Conservation (phyloP, 2,888 invertebrate species). For the Philereme vetulata region DNA sequence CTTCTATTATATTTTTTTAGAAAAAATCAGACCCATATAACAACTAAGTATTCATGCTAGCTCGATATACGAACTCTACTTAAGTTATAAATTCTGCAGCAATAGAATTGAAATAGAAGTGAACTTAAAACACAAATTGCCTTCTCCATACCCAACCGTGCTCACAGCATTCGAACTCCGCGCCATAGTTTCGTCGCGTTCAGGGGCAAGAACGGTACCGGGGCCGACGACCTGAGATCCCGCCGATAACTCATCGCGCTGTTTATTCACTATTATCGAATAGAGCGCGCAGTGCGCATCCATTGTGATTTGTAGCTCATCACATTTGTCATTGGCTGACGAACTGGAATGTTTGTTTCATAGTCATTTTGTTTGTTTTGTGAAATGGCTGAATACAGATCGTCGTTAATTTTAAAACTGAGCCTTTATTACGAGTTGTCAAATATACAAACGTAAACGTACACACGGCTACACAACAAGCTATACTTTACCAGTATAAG, state of each 20-base stretch:
- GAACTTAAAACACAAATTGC: conserved; percentile 32
- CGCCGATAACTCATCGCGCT: conserved; percentile 79
- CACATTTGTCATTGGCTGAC: conserved; percentile 39
- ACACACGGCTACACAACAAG: no score
- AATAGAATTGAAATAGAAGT: no score
- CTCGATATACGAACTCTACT: no score
- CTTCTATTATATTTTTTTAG: no score
- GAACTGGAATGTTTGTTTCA: conserved; percentile 12
- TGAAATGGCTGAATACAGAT: conserved; percentile 20
- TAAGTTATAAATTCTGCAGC: no score
- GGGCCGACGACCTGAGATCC: conserved; percentile 81
- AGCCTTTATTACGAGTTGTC: no score
- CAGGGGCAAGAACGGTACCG: conserved; percentile 82
- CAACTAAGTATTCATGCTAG: no score
- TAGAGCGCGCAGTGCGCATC: conserved; percentile 39
- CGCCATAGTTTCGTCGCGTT: conserved; percentile 71
- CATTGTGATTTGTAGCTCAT: conserved; percentile 46
- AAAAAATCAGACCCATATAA: no score
- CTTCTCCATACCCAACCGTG: conserved; percentile 50
- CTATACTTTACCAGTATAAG: no score
- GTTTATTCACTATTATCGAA: conserved; percentile 81
- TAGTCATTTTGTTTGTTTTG: conserved; percentile 19
- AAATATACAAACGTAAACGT: no score
- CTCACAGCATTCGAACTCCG: conserved; percentile 40
- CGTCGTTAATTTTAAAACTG: conserved; percentile 29